phyloP scores from a whole-genome alignment of 1,140 invertebrate genomes.

The Scylla paramamosain region DNA sequence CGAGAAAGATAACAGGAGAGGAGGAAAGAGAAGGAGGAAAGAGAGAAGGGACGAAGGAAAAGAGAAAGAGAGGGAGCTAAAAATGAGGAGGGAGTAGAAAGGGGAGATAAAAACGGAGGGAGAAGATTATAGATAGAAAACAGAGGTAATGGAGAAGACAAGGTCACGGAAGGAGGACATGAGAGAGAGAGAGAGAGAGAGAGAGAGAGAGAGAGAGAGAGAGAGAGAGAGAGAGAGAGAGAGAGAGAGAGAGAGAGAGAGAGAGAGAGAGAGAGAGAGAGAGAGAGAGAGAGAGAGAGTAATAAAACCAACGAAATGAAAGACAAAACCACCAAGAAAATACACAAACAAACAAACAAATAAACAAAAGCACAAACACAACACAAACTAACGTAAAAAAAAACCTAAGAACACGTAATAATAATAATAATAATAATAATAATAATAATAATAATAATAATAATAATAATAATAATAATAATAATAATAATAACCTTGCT shows the following conservation, averaged over 20 bases:
- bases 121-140: neutral
- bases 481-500: too few relatives aligned
- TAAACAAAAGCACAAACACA: too few relatives aligned
- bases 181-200: neutral
- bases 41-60: neutral
- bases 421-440: too few relatives aligned
- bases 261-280: too few relatives aligned
- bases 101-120: neutral
- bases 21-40: neutral
- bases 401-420: too few relatives aligned
- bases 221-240: constrained; percentile 32
- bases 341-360: too few relatives aligned
- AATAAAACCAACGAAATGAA: too few relatives aligned
- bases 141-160: neutral
- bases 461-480: too few relatives aligned
- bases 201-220: constrained; percentile 52
- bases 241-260: neutral
- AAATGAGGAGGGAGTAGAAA: neutral
- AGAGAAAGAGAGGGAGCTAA: neutral
- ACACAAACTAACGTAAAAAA: too few relatives aligned
- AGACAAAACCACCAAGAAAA: too few relatives aligned
- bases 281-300: too few relatives aligned
- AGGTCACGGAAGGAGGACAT: neutral
- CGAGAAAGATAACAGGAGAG: neutral
- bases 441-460: too few relatives aligned